Evolutionary conservation across 2,113 vertebrate genomes (phyloP).

Genomic region (Barnardius zonarius): DNA sequence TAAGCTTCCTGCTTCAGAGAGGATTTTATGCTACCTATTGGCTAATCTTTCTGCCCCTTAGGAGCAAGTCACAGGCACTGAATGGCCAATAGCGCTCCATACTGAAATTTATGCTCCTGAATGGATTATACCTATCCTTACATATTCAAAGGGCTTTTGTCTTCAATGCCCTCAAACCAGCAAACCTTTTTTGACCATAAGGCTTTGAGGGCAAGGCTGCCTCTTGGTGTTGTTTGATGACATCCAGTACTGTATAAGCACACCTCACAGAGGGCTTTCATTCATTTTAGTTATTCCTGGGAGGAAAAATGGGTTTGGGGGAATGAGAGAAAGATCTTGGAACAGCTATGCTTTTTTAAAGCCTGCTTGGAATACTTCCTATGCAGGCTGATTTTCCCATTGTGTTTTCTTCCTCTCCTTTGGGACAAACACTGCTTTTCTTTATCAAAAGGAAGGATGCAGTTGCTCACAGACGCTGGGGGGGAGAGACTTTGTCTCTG

Average conservation of each 20-base stretch:
- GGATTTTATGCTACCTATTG: neutral
- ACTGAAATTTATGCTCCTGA: neutral
- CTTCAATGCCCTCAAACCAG: neutral
- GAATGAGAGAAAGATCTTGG: neutral
- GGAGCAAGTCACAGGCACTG: neutral
- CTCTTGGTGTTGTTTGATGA: neutral
- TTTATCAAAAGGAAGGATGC: conserved; percentile 47
- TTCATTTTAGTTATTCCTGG: neutral
- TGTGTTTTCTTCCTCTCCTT: conserved; percentile 32
- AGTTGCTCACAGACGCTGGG: neutral
- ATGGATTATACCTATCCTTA: neutral
- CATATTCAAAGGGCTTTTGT: neutral
- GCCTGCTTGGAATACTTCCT: neutral
- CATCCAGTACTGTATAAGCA: neutral
- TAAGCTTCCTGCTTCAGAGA: neutral
- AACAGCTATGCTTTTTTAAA: neutral
- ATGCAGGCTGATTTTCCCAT: neutral
- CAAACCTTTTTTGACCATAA: neutral
- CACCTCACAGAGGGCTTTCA: neutral
- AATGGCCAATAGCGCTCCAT: neutral
- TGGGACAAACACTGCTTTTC: neutral
- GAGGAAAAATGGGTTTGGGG: neutral
- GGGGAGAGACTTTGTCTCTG: neutral
- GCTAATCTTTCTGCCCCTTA: neutral
- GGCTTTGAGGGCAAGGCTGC: neutral